A percentile compares a stretch with the other conserved stretches of the same genome.
phyloP scores from a whole-genome alignment of 2,113 vertebrate species.

The Prietella phreatophila region DNA sequence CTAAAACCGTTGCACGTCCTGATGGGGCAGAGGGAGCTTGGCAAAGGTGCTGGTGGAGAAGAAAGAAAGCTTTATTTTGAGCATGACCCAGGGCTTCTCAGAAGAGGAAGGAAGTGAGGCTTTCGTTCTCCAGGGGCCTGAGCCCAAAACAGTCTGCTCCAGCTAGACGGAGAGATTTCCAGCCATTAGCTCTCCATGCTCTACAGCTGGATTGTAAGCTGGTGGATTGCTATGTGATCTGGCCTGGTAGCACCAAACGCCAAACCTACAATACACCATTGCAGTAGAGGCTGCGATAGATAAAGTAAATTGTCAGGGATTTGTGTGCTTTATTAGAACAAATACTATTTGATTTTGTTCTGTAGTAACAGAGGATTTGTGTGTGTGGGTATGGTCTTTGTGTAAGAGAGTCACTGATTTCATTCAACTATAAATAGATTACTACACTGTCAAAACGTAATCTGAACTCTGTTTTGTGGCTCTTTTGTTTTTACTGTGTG shows the following conservation, averaged over 20 bases:
- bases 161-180: constrained; percentile 10
- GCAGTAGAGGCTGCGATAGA: background rate
- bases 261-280: background rate
- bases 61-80: constrained; percentile 50
- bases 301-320: background rate
- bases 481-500: constrained; percentile 17
- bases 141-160: constrained; percentile 38
- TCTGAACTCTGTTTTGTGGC: background rate
- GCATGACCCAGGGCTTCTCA: constrained; percentile 45
- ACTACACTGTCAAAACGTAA: constrained; percentile 11
- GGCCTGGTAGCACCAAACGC: background rate
- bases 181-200: constrained; percentile 1
- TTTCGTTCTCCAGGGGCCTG: constrained; percentile 39
- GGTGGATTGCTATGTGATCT: background rate
- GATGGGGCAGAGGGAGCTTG: constrained; percentile 45
- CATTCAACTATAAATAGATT: constrained; percentile 29
- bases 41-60: constrained; percentile 47
- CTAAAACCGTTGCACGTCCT: constrained; percentile 30
- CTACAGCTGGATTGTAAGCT: constrained; percentile 14
- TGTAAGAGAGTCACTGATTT: background rate
- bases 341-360: background rate
- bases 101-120: constrained; percentile 55
- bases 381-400: background rate
- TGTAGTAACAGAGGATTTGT: constrained; percentile 18
- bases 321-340: background rate